phyloP scores from a whole-genome alignment of 2,797 vertebrate species.

The Urocyon cinereoargenteus region DNA sequence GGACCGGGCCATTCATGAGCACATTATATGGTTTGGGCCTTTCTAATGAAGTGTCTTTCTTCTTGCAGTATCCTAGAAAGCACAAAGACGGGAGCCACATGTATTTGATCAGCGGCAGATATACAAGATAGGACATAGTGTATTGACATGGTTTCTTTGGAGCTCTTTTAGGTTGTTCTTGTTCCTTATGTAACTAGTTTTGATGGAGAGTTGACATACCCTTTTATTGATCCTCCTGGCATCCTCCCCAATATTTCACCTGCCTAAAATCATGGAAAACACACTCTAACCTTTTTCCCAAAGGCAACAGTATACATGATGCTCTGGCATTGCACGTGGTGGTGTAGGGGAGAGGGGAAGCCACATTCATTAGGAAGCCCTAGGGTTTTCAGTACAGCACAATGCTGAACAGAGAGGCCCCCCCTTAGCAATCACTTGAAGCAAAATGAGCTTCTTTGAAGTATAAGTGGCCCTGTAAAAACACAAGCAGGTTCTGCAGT shows the following conservation, averaged over 20 bases:
- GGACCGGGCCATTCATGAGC: neutral
- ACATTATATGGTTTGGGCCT: neutral
- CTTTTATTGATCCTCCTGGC: neutral
- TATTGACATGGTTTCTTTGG: constrained; percentile 16
- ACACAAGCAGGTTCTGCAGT: constrained; percentile 75
- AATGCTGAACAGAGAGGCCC: constrained; percentile 26
- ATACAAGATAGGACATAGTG: neutral
- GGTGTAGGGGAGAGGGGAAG: neutral
- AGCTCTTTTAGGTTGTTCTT: constrained; percentile 32
- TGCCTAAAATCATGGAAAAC: neutral
- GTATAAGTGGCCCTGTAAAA: constrained; percentile 74
- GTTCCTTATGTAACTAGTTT: constrained; percentile 33
- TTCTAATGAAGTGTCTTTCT: neutral
- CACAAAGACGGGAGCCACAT: neutral
- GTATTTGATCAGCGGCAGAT: neutral
- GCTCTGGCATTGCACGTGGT: neutral
- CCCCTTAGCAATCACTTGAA: constrained; percentile 12
- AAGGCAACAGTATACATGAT: neutral
- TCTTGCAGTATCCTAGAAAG: neutral
- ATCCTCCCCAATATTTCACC: neutral
- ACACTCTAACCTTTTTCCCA: neutral
- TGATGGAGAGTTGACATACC: neutral
- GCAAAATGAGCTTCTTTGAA: constrained; percentile 73
- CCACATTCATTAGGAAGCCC: neutral
- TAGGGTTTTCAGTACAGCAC: constrained; percentile 15